Conservation (phyloP, 2,888 invertebrate species). For the Tiphia femorata region DNA sequence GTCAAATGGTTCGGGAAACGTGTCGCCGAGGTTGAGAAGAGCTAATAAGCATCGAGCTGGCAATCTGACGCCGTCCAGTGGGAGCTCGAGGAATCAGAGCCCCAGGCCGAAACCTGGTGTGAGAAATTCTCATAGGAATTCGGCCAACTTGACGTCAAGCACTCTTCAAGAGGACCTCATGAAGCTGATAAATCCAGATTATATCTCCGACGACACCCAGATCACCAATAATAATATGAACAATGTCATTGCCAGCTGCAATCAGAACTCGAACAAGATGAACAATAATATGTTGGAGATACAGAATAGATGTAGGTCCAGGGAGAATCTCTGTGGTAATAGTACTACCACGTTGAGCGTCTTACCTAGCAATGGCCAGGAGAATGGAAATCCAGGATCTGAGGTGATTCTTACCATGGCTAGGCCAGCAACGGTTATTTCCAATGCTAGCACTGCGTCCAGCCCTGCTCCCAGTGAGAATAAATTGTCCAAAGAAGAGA, state of each 20-base stretch:
- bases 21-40: slow-evolving; percentile 71
- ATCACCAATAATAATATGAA: slow-evolving; percentile 57
- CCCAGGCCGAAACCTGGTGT: slow-evolving; percentile 75
- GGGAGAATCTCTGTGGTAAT: slow-evolving; percentile 67
- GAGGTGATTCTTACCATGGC: slow-evolving; percentile 78
- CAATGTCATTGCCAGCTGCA: slow-evolving; percentile 39
- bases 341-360: slow-evolving; percentile 62
- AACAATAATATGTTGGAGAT: slow-evolving; percentile 63
- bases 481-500: slow-evolving; percentile 73
- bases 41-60: slow-evolving; percentile 68
- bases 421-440: slow-evolving; percentile 77
- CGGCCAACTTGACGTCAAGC: slow-evolving; percentile 73
- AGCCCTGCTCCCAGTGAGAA: slow-evolving; percentile 73
- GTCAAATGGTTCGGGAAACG: slow-evolving; percentile 72
- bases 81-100: slow-evolving; percentile 74
- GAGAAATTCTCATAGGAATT: slow-evolving; percentile 73
- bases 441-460: slow-evolving; percentile 74
- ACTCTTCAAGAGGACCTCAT: slow-evolving; percentile 88
- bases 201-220: slow-evolving; percentile 62
- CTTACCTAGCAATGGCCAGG: slow-evolving; percentile 58
- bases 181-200: slow-evolving; percentile 87
- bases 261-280: slow-evolving; percentile 49
- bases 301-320: slow-evolving; percentile 65
- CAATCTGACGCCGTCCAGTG: slow-evolving; percentile 69
- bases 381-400: slow-evolving; percentile 62